Evolutionary conservation across 2,888 invertebrate genomes (phyloP), one percentile per base, ranked within the genome.

Genomic region (Ernsta delagoae): DNA sequence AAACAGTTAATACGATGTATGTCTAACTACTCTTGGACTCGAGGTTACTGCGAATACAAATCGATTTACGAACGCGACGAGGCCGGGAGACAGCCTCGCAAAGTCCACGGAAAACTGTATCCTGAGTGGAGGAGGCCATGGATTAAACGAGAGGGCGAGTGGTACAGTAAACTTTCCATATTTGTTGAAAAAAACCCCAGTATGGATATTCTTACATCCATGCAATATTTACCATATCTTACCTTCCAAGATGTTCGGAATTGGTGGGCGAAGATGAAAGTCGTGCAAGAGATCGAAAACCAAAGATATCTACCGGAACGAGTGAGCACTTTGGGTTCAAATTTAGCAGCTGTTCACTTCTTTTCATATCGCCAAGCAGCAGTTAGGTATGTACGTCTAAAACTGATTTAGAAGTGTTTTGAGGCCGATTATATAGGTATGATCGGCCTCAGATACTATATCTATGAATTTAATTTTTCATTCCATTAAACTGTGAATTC

Each of bases 331-430:
- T 85, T 97, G 0, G 98, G 98, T 0, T 90, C 95, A 45, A 97
- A 99, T 84, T 87, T 99, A 74, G 98, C 97, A 1, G 96, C 97
- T 0, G 96, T 98, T 7, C 97, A 98, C 90, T 98, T 98, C 84
- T 89, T 98, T 60, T 92, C 97, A 1, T 94, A 94, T 82, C 94
- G 97, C 39, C 95, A 95, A n/a, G 98, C 97, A 2, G 92, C 95
- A 70, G 95, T 98, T 0, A 97, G 96, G 94, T 90, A 39, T 59
- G 57, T 8, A 2, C 4, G 4, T 45, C 11, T n/a, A n/a, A n/a
- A 45, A 31, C 4, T 31, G 31, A 31, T 31, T 31, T 31, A 31
- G 31, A 31, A 31, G 3, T 31, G 31, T 16, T 16, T 16, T 16
- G 16, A 9, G 39, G 39, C 16, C 16, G 16, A 16, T 16, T 16